Conservation (phyloP, 2,113 vertebrate genomes). For the Picathartes gymnocephalus region DNA sequence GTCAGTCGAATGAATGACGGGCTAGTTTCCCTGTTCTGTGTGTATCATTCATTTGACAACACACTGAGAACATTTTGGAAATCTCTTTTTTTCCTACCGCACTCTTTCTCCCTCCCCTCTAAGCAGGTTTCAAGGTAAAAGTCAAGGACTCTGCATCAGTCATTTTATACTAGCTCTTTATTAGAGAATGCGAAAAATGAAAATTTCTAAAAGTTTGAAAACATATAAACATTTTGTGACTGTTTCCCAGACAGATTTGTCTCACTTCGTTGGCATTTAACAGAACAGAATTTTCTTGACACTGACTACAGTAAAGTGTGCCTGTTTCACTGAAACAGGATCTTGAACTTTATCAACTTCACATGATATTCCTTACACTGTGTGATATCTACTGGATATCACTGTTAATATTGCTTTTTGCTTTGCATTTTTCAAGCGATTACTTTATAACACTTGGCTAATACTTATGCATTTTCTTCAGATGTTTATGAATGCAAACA, state of each 20-base stretch:
- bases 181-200: background rate
- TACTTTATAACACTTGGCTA: background rate
- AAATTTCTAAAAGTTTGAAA: slow-evolving; percentile 10
- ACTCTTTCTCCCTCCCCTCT: background rate
- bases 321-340: slow-evolving; percentile 14
- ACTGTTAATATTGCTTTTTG: background rate
- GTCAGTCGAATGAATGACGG: slow-evolving; percentile 34
- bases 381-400: background rate
- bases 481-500: background rate
- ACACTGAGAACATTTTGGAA: slow-evolving; percentile 32
- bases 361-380: background rate
- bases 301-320: background rate
- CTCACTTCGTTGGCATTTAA: slow-evolving; percentile 29
- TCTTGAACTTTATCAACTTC: slow-evolving; percentile 15
- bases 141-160: background rate
- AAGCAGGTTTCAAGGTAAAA: background rate
- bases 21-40: slow-evolving; percentile 40
- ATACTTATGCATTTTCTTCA: slow-evolving; percentile 7
- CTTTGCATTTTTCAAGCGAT: background rate
- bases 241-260: slow-evolving; percentile 26
- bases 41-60: slow-evolving; percentile 54
- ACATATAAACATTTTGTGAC: slow-evolving; percentile 12
- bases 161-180: background rate
- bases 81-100: background rate
- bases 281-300: background rate